A percentile compares a stretch with the other conserved stretches of the same genome.
Conservation (phyloP, 2,888 invertebrate species). For the Drosophila longiperda region DNA sequence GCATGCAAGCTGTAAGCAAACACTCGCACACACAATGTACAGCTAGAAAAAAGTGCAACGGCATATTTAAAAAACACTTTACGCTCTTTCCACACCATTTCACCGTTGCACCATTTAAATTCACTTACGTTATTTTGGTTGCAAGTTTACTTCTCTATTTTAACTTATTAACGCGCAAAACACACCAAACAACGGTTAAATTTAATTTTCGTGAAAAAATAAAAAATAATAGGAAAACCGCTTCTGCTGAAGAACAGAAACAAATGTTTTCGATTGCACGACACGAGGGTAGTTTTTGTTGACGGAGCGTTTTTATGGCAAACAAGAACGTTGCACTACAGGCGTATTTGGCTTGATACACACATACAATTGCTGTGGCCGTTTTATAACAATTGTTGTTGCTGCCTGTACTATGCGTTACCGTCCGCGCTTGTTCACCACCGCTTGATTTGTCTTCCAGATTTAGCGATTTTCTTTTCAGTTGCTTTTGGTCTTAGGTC, state of each 20-base stretch:
- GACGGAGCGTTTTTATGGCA: conserved; percentile 12
- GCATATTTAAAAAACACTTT: conserved; percentile 38
- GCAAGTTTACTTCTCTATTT: conserved; percentile 5
- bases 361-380: conserved; percentile 18
- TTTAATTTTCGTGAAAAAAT: conserved; percentile 46
- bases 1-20: conserved; percentile 9
- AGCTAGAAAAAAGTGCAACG: conserved; percentile 57
- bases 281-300: conserved; percentile 31
- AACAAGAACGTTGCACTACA: conserved; percentile 31
- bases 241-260: conserved; percentile 26
- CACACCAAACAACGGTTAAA: conserved; percentile 52
- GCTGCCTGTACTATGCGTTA: conserved; percentile 31
- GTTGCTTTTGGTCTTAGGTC: conserved; percentile 10
- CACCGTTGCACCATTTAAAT: neutral
- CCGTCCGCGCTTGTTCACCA: conserved; percentile 56
- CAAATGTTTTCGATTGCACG: conserved; percentile 31
- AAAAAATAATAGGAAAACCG: conserved; percentile 1
- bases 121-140: conserved; percentile 36
- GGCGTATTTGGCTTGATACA: conserved; percentile 13
- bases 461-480: conserved; percentile 40
- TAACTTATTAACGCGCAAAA: conserved; percentile 49
- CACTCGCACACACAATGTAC: conserved; percentile 47
- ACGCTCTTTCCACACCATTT: conserved; percentile 20
- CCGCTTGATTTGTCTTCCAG: conserved; percentile 48
- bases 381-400: conserved; percentile 26